A percentile compares a stretch with the other conserved stretches of the same genome.
Evolutionary conservation across 1,140 invertebrate genomes (phyloP).

Genomic region (Vanessa atalanta): DNA sequence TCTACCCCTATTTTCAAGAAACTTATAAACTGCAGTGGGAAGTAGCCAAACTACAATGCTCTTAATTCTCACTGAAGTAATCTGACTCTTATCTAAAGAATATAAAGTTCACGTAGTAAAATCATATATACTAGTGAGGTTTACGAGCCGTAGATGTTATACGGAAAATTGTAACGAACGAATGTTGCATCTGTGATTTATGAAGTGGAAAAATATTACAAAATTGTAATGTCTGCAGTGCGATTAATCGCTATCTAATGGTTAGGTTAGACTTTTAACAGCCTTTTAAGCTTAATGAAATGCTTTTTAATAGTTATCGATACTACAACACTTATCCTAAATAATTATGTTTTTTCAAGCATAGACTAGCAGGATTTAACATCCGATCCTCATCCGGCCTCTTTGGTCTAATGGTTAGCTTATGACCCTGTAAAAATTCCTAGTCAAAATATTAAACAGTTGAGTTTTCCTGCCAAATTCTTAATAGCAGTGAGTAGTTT

Average conservation of each 20-base stretch:
- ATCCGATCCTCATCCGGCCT: too few relatives aligned
- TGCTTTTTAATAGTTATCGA: constrained; percentile 1
- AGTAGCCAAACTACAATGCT: constrained; percentile 6
- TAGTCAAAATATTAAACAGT: too few relatives aligned
- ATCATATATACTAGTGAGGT: constrained; percentile 10
- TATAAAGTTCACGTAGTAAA: constrained; percentile 23
- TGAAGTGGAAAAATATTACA: constrained; percentile 24
- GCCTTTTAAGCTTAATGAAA: constrained; percentile 23
- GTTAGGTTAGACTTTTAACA: neutral
- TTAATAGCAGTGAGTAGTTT: too few relatives aligned
- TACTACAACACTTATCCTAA: neutral
- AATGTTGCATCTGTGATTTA: constrained; percentile 37
- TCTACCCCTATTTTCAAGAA: constrained; percentile 36
- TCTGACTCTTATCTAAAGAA: constrained; percentile 4
- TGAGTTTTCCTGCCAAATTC: too few relatives aligned
- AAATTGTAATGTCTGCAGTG: constrained; percentile 20
- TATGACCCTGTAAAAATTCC: too few relatives aligned
- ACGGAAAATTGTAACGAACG: constrained; percentile 18
- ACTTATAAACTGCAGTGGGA: constrained; percentile 34
- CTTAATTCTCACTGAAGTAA: constrained; percentile 4
- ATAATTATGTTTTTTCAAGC: neutral
- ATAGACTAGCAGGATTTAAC: too few relatives aligned
- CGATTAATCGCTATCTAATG: constrained; percentile 21
- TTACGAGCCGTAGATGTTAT: constrained; percentile 22
- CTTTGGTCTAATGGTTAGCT: too few relatives aligned